phyloP scores from a whole-genome alignment of 2,888 invertebrate species.

The Sarcophaga variegata region DNA sequence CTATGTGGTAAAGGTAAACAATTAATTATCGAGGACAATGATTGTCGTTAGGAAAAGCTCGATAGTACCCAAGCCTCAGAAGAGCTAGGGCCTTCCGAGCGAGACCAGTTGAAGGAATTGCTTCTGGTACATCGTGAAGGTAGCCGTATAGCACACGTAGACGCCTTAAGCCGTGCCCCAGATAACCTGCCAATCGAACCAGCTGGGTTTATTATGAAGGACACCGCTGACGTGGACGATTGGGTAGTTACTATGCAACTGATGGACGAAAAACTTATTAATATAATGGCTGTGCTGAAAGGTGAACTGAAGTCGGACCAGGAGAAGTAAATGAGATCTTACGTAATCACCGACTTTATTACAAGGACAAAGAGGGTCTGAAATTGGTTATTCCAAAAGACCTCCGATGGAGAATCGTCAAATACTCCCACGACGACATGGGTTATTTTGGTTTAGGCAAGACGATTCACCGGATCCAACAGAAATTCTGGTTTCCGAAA shows the following conservation, averaged over 20 bases:
- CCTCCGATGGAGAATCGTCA: not conserved
- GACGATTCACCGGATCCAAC: conserved; percentile 3
- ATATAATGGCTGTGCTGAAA: no score
- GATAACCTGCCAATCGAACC: no score
- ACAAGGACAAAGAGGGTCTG: not conserved
- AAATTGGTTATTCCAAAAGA: not conserved
- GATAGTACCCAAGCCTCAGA: not conserved
- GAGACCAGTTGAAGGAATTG: conserved; percentile 9
- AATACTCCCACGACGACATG: not conserved
- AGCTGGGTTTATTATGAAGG: no score
- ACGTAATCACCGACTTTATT: not conserved
- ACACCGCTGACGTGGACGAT: no score
- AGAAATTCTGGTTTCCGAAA: conserved; percentile 12
- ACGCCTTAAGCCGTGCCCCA: no score
- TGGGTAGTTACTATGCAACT: no score
- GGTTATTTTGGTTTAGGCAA: not conserved
- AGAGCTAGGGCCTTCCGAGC: not conserved
- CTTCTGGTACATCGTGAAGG: not conserved
- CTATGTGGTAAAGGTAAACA: conserved; percentile 40
- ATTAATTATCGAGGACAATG: conserved; percentile 50
- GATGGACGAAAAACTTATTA: no score
- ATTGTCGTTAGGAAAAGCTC: conserved; percentile 44
- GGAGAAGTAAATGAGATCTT: not conserved
- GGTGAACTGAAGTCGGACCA: not conserved
- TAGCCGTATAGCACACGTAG: no score